Evolutionary conservation across 2,113 vertebrate genomes (phyloP).

Genomic region (Tilapia sparmanii): DNA sequence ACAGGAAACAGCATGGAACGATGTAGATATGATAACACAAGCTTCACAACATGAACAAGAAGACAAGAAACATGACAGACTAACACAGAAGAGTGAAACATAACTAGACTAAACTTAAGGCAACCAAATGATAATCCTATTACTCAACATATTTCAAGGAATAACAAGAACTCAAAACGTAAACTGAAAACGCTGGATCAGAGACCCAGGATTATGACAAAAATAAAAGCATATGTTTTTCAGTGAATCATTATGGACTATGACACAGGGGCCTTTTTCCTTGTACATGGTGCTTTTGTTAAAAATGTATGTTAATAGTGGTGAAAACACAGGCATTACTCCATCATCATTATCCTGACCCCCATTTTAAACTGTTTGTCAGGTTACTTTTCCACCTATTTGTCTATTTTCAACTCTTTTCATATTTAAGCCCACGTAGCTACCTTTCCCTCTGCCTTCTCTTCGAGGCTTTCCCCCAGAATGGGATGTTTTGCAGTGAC

Average conservation of each 20-base stretch:
- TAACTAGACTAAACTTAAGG: no score
- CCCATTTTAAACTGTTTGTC: not conserved
- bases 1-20: no score
- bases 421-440: not conserved
- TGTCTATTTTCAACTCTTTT: not conserved
- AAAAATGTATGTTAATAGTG: not conserved
- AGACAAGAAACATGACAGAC: no score
- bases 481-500: conserved; percentile 33
- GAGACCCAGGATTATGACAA: no score
- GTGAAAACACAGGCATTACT: not conserved
- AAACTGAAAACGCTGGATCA: no score
- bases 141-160: no score
- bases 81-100: no score
- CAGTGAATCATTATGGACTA: not conserved
- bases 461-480: conserved; percentile 7
- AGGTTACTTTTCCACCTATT: not conserved
- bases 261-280: not conserved
- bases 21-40: no score
- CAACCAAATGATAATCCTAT: no score
- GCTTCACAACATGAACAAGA: no score
- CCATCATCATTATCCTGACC: not conserved
- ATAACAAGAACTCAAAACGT: no score
- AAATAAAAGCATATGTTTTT: not conserved
- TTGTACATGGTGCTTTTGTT: not conserved
- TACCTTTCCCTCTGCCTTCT: not conserved